phyloP scores from a whole-genome alignment of 2,888 invertebrate genomes.

The Phengaris arion region DNA sequence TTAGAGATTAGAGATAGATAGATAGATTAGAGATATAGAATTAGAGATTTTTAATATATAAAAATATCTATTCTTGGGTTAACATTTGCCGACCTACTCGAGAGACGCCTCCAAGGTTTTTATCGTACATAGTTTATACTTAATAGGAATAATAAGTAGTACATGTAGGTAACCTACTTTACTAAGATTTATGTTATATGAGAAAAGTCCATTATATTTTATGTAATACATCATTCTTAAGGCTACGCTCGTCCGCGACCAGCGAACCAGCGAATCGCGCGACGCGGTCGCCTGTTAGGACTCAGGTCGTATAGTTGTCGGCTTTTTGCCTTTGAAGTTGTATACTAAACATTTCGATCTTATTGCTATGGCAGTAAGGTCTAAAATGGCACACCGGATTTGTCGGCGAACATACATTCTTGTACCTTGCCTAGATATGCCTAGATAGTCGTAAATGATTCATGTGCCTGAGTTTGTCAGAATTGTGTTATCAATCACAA shows the following conservation, averaged over 20 bases:
- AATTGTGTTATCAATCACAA: slow-evolving; percentile 20
- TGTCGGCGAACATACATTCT: neutral
- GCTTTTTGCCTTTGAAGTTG: slow-evolving; percentile 17
- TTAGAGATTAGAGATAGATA: too few relatives aligned
- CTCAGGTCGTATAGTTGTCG: neutral
- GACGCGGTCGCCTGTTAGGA: too few relatives aligned
- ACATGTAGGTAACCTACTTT: slow-evolving; percentile 1
- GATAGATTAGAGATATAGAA: too few relatives aligned
- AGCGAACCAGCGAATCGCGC: too few relatives aligned
- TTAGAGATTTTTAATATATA: too few relatives aligned
- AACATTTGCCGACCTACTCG: neutral
- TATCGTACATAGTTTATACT: slow-evolving; percentile 11
- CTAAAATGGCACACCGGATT: neutral
- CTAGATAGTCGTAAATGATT: slow-evolving; percentile 7
- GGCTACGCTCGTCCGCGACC: too few relatives aligned
- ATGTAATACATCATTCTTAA: slow-evolving; percentile 1
- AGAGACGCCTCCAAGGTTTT: neutral
- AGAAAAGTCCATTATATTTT: neutral
- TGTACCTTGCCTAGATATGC: neutral
- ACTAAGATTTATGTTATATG: slow-evolving; percentile 3
- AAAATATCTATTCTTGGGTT: neutral
- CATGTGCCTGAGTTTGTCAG: slow-evolving; percentile 7
- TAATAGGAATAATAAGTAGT: slow-evolving; percentile 16
- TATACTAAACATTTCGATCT: neutral
- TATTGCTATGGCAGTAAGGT: neutral